Evolutionary conservation across 1,140 invertebrate genomes (phyloP), one percentile per base, ranked within the genome.

Genomic region (Dryas iulia): DNA sequence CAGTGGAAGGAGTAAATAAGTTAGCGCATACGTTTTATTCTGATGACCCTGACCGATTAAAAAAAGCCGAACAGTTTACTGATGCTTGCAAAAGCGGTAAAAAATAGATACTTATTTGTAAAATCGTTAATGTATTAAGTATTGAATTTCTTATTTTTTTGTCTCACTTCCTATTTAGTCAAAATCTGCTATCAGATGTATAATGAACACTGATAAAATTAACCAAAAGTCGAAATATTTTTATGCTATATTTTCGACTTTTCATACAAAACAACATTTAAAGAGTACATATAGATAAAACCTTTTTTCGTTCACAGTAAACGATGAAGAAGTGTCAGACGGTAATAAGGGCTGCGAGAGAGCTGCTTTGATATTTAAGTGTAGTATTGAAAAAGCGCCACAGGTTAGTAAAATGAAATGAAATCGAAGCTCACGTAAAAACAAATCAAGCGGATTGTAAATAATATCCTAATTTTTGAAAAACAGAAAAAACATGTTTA

Each of bases 331-430:
- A 10, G 79, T 90, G 0, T 71, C 14, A 25, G 87, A 86, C 54
- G 86, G 81, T 0, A 26, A 63, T 0, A 78, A 77, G 63, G 87
- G 82, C 1, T 90, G 87, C 54, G 83, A 88, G 0, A 76, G 86
- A 66, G 86, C 86, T 10, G 84, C 79, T 5, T 60, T 88, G 2
- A 83, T 88, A 5, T 86, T 83, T 61, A 79, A 86, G 68, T 90
- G 87, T 30, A 84, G 74, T 52, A 60, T 78, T 1, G 84, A 89
- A 39, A 82, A 81, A 58, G 74, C 78, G 2, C 70, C 78, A 4
- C 71, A 76, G 71, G 82, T 84, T 63, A 59, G 66, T 21, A 18
- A 28, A 63, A 62, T 23, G 53, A 18, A 63, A 33, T 53, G 30
- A 14, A 53, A 0, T 1, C 21, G 21, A 10, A 6, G 14, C 25